Conservation (phyloP, 2,797 vertebrate genomes). For the Gambusia yucatana region DNA sequence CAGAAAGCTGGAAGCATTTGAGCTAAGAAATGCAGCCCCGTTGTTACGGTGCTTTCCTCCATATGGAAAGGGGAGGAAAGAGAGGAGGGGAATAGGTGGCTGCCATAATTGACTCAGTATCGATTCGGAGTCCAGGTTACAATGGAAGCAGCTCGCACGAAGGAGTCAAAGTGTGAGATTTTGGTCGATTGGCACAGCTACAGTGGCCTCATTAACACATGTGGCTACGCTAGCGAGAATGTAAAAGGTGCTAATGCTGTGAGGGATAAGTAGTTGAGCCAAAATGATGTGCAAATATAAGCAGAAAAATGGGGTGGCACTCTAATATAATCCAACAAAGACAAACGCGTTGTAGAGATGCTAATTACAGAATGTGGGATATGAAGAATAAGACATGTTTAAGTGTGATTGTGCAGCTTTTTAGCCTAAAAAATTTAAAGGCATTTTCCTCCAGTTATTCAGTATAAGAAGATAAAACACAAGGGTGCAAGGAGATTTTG, state of each 20-base stretch:
- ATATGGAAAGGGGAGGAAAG: constrained; percentile 29
- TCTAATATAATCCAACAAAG: constrained; percentile 23
- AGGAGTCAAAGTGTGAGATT: constrained; percentile 60
- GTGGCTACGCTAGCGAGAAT: constrained; percentile 45
- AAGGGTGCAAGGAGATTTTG: background rate
- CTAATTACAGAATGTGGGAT: constrained; percentile 40
- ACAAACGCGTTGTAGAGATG: constrained; percentile 33
- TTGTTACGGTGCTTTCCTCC: constrained; percentile 56
- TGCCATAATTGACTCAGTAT: constrained; percentile 75
- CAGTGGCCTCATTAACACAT: constrained; percentile 71
- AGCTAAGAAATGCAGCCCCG: constrained; percentile 48
- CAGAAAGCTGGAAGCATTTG: constrained; percentile 60
- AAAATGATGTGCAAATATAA: constrained; percentile 26
- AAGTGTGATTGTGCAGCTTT: constrained; percentile 14
- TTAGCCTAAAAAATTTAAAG: constrained; percentile 41
- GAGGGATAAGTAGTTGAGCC: constrained; percentile 36
- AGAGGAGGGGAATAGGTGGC: constrained; percentile 52
- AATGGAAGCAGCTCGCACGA: constrained; percentile 51
- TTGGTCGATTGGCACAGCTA: constrained; percentile 55
- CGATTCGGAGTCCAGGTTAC: constrained; percentile 68
- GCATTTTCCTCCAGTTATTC: constrained; percentile 40
- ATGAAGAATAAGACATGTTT: constrained; percentile 9
- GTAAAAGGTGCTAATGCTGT: constrained; percentile 41
- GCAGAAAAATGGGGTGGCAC: constrained; percentile 14
- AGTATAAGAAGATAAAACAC: constrained; percentile 8